Conservation (phyloP, 1,140 invertebrate genomes). For the Anoplophora glabripennis region DNA sequence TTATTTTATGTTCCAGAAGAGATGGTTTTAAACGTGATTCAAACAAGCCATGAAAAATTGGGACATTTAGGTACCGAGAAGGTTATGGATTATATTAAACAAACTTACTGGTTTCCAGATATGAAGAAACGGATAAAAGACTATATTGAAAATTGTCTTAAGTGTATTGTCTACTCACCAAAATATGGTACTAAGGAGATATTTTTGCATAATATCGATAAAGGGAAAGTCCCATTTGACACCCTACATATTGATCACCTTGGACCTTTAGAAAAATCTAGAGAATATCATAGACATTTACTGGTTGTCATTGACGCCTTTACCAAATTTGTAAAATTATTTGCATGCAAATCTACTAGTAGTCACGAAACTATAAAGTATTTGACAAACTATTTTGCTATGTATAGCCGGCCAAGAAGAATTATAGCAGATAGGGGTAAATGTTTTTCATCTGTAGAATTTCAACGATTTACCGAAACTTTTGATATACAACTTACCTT, state of each 20-base stretch:
- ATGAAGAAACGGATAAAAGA: constrained; percentile 34
- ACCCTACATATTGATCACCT: constrained; percentile 42
- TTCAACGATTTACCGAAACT: constrained; percentile 19
- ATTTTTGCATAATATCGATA: constrained; percentile 33
- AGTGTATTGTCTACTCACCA: constrained; percentile 36
- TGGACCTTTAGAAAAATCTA: constrained; percentile 26
- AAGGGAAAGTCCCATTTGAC: constrained; percentile 37
- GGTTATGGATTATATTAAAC: not conserved
- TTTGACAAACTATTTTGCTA: constrained; percentile 21
- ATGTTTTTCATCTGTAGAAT: constrained; percentile 25
- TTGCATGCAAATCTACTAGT: constrained; percentile 8
- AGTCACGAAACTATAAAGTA: constrained; percentile 22
- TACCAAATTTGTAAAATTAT: constrained; percentile 31
- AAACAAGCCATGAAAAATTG: no score
- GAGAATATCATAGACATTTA: constrained; percentile 23
- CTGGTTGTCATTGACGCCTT: constrained; percentile 34
- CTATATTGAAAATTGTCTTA: constrained; percentile 35
- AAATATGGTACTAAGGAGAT: constrained; percentile 36
- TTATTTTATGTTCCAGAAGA: constrained; percentile 1
- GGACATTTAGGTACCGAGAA: not conserved
- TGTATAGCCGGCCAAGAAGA: constrained; percentile 17
- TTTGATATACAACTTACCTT: constrained; percentile 21
- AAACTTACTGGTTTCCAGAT: constrained; percentile 38
- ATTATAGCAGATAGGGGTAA: constrained; percentile 29
- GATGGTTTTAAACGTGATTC: no score